phyloP scores from a whole-genome alignment of 1,140 invertebrate species.

The Brachionus paranguensis region DNA sequence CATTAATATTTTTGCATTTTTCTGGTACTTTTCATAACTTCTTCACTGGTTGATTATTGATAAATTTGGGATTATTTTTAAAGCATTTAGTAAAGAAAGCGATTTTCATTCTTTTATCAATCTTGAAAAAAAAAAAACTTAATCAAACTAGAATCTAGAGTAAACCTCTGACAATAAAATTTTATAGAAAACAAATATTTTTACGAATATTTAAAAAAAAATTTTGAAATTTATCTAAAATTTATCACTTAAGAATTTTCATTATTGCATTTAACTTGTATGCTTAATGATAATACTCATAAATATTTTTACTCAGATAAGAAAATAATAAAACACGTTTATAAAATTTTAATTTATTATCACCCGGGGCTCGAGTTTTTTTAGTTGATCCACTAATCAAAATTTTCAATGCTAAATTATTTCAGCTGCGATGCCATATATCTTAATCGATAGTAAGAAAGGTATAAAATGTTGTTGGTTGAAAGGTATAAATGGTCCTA shows the following conservation, averaged over 20 bases:
- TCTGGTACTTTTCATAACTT: too few species aligned
- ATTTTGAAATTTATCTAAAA: neutral
- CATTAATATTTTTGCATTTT: too few species aligned
- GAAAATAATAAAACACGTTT: neutral
- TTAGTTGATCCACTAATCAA: neutral
- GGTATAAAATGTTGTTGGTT: too few species aligned
- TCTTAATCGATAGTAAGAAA: neutral
- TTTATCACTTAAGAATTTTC: neutral
- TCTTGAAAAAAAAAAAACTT: neutral
- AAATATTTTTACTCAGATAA: neutral
- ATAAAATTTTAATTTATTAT: neutral
- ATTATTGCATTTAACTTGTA: neutral
- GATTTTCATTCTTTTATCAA: neutral
- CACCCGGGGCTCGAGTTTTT: neutral
- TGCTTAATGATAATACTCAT: neutral
- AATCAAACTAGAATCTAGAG: neutral
- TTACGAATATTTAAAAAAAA: neutral
- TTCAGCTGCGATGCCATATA: neutral
- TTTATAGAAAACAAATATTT: neutral
- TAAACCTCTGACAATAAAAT: neutral
- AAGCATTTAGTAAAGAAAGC: neutral
- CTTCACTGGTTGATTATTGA: too few species aligned
- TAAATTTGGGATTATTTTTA: too few species aligned
- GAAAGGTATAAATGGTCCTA: neutral
- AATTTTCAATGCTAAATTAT: neutral